Evolutionary conservation across 1,140 invertebrate species (phyloP).

Genomic region (Daktulosphaira vitifoliae): DNA sequence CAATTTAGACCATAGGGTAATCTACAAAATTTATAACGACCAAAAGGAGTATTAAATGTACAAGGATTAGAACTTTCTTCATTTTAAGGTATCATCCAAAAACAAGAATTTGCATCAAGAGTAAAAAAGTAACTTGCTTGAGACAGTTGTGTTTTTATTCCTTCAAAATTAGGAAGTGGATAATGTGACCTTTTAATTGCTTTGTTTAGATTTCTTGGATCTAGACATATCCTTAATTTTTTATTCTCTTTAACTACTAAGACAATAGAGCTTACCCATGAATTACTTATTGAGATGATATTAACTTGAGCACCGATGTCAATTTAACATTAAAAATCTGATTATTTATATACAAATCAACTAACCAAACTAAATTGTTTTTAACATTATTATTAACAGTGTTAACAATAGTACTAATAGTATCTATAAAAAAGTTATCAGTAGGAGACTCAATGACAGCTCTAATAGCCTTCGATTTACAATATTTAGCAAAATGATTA

Average conservation of each 20-base stretch:
- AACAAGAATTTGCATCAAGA: constrained; percentile 45
- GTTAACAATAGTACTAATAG: too few species aligned
- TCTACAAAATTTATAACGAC: constrained; percentile 38
- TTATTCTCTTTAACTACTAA: too few species aligned
- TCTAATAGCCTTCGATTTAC: too few species aligned
- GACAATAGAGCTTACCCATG: too few species aligned
- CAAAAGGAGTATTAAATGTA: constrained; percentile 44
- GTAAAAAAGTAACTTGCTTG: constrained; percentile 44
- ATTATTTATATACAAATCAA: too few species aligned
- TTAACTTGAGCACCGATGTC: too few species aligned
- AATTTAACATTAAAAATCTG: too few species aligned
- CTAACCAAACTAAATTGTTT: too few species aligned
- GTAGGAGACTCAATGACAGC: too few species aligned
- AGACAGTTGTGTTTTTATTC: constrained; percentile 42
- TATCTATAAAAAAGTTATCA: too few species aligned
- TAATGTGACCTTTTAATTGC: constrained; percentile 43
- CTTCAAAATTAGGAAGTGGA: constrained; percentile 44
- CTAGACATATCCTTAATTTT: constrained; percentile 46
- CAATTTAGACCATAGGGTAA: constrained; percentile 43
- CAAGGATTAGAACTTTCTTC: constrained; percentile 41
- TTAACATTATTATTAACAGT: background rate
- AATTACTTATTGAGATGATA: too few species aligned
- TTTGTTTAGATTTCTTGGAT: constrained; percentile 47
- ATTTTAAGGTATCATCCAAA: constrained; percentile 44
- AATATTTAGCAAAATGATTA: too few species aligned